phyloP scores from a whole-genome alignment of 1,140 invertebrate genomes.

The Neomicropteryx cornuta region DNA sequence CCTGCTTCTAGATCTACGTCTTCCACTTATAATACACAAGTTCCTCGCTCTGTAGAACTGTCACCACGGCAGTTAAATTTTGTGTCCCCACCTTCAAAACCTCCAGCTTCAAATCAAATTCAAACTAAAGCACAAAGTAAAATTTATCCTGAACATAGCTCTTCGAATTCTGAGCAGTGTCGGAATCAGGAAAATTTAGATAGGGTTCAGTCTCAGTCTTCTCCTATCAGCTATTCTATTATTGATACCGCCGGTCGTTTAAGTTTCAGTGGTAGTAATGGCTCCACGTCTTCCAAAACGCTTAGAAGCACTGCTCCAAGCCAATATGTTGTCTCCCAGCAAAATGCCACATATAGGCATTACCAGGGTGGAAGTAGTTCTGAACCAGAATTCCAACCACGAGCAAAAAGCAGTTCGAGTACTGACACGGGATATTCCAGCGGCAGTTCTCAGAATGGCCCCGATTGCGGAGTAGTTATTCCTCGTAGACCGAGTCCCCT shows the following conservation, averaged over 20 bases:
- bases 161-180: slow-evolving; percentile 36
- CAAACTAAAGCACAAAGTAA: slow-evolving; percentile 60
- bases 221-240: slow-evolving; percentile 63
- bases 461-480: slow-evolving; percentile 52
- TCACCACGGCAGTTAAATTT: slow-evolving; percentile 30
- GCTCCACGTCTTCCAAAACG: slow-evolving; percentile 31
- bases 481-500: slow-evolving; percentile 56
- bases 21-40: slow-evolving; percentile 35
- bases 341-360: slow-evolving; percentile 45
- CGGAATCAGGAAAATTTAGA: slow-evolving; percentile 38
- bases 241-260: slow-evolving; percentile 53
- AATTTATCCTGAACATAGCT: slow-evolving; percentile 46
- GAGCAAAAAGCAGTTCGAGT: slow-evolving; percentile 52
- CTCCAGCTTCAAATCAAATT: slow-evolving; percentile 35
- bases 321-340: slow-evolving; percentile 28
- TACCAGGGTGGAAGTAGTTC: slow-evolving; percentile 44
- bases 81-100: slow-evolving; percentile 41
- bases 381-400: slow-evolving; percentile 51
- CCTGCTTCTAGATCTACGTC: slow-evolving; percentile 29
- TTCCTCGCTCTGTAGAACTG: slow-evolving; percentile 41
- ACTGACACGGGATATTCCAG: slow-evolving; percentile 50
- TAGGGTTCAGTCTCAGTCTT: slow-evolving; percentile 52
- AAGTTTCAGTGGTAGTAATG: slow-evolving; percentile 44
- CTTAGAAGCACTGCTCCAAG: slow-evolving; percentile 24
- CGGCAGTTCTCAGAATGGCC: slow-evolving; percentile 48